These are phyloP conservation scores for Rhagonycha fulva DNA, from an alignment of 2,888 invertebrate species.

Conservation along the genomic window DNA sequence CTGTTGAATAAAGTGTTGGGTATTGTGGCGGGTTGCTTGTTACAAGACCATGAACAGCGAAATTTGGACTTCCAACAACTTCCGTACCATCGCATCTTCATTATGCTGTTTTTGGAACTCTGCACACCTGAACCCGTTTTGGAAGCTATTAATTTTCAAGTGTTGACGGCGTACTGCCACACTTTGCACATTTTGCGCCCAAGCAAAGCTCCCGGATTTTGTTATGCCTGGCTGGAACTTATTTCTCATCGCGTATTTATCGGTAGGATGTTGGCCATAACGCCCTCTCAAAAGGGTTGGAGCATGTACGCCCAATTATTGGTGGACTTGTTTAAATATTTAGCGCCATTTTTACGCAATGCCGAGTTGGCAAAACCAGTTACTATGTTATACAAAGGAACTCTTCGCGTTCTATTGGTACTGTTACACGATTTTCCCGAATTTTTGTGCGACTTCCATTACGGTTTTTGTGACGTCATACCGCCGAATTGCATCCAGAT, in stretches of 20 bases:
- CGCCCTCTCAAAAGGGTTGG: slow-evolving; percentile 95
- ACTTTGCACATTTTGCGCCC: slow-evolving; percentile 93
- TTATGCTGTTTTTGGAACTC: slow-evolving; percentile 95
- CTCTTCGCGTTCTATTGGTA: slow-evolving; percentile 90
- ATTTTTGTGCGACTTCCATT: slow-evolving; percentile 98
- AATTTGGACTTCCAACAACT: slow-evolving; percentile 92
- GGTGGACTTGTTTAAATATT: slow-evolving; percentile 93
- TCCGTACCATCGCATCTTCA: slow-evolving; percentile 95
- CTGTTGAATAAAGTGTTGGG: slow-evolving; percentile 93
- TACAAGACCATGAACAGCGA: slow-evolving; percentile 95
- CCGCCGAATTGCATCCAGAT: slow-evolving; percentile 99
- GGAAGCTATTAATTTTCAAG: slow-evolving; percentile 93
- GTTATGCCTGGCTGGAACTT: slow-evolving; percentile 97
- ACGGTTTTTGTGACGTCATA: slow-evolving; percentile 98
- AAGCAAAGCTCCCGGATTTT: slow-evolving; percentile 92
- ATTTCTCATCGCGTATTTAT: slow-evolving; percentile 96
- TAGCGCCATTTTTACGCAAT: slow-evolving; percentile 95
- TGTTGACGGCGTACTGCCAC: slow-evolving; percentile 95
- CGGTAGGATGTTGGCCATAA: slow-evolving; percentile 87
- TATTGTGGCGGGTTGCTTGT: slow-evolving; percentile 91
- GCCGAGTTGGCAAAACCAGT: slow-evolving; percentile 95
- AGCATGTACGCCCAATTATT: slow-evolving; percentile 95
- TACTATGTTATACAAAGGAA: slow-evolving; percentile 93
- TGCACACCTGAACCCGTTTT: slow-evolving; percentile 92
- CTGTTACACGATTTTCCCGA: slow-evolving; percentile 98